These are phyloP conservation scores for Lagenorhynchus albirostris DNA, from an alignment of 2,113 vertebrate genomes.

Conservation along the genomic window DNA sequence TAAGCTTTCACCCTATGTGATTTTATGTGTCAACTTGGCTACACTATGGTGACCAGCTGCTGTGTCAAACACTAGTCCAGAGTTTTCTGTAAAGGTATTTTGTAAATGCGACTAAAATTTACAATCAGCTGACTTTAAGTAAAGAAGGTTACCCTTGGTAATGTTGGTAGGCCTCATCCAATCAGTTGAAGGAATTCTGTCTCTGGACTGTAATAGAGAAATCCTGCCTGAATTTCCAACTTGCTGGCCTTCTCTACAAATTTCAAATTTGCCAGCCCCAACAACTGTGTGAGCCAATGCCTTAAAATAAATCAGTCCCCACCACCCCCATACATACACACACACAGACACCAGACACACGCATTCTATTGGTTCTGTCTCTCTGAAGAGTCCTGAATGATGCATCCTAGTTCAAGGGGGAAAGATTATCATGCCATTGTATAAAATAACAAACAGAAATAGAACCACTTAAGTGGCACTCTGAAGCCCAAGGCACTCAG, in stretches of 20 bases:
- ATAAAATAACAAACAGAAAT: not conserved
- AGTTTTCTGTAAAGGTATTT: not conserved
- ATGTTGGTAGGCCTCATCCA: not conserved
- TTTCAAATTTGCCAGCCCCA: not conserved
- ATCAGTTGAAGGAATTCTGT: not conserved
- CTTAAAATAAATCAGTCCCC: not conserved
- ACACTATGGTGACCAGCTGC: not conserved
- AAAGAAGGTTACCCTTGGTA: not conserved
- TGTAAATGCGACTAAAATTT: not conserved
- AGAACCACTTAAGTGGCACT: not conserved
- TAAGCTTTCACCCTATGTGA: not conserved
- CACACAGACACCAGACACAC: too few species aligned
- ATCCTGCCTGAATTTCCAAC: not conserved
- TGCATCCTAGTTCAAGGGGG: not conserved
- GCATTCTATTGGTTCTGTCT: not conserved
- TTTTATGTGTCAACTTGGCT: not conserved
- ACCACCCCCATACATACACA: fast-evolving
- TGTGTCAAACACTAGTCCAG: not conserved
- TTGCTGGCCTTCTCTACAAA: not conserved
- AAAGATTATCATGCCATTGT: not conserved
- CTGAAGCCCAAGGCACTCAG: not conserved
- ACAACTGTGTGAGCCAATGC: not conserved
- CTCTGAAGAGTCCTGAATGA: conserved; percentile 15
- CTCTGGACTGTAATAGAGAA: not conserved
- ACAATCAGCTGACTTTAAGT: not conserved